Evolutionary conservation across 2,797 vertebrate species (phyloP).

Genomic region (Darevskia nairensis): DNA sequence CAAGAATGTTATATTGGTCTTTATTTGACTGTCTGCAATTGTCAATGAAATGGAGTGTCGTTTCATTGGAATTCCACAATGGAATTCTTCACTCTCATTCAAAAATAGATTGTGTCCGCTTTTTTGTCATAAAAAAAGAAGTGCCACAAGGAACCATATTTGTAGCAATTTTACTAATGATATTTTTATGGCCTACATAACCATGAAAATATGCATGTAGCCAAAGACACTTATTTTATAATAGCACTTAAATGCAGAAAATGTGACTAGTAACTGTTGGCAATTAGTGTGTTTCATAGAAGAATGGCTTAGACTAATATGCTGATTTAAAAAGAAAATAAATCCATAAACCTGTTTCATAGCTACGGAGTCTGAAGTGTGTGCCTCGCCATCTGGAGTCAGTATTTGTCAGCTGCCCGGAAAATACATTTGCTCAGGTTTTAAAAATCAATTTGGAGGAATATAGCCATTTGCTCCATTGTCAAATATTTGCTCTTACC

Average conservation of each 20-base stretch:
- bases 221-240: constrained; percentile 38
- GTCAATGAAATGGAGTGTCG: constrained; percentile 8
- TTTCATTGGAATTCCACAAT: neutral
- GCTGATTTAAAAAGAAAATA: constrained; percentile 13
- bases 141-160: neutral
- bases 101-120: constrained; percentile 1
- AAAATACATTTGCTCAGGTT: neutral
- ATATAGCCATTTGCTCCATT: neutral
- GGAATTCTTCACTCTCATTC: neutral
- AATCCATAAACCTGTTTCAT: neutral
- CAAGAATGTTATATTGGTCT: neutral
- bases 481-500: neutral
- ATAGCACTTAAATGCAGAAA: constrained; percentile 21
- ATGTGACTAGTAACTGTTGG: constrained; percentile 22
- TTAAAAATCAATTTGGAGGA: neutral
- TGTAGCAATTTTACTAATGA: constrained; percentile 29
- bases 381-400: neutral
- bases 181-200: constrained; percentile 37
- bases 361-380: neutral
- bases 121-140: neutral
- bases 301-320: constrained; percentile 15
- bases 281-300: constrained; percentile 21
- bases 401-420: neutral
- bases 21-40: neutral
- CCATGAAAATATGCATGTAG: constrained; percentile 16